These are phyloP conservation scores for Drosophila pruinosa DNA, from an alignment of 1,140 invertebrate species.

Conservation along the genomic window DNA sequence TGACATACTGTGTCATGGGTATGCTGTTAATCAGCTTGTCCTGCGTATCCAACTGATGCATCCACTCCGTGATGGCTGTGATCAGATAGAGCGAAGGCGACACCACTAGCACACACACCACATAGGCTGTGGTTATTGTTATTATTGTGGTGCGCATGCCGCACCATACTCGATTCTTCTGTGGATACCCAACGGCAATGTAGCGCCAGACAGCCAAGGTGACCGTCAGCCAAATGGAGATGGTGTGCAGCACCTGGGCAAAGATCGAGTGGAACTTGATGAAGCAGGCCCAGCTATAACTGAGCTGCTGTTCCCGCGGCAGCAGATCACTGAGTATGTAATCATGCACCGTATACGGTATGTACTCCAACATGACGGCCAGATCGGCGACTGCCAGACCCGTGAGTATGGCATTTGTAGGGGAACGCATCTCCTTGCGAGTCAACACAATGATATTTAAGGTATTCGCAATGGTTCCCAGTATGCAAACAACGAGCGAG, in stretches of 20 bases:
- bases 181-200: conserved; percentile 92
- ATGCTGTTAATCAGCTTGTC: conserved; percentile 80
- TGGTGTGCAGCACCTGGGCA: conserved; percentile 93
- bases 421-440: conserved; percentile 91
- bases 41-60: conserved; percentile 82
- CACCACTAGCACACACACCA: conserved; percentile 90
- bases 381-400: conserved; percentile 95
- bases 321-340: conserved; percentile 87
- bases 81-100: conserved; percentile 93
- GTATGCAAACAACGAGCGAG: conserved; percentile 89
- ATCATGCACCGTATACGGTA: conserved; percentile 93
- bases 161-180: conserved; percentile 90
- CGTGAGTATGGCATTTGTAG: conserved; percentile 93
- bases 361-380: conserved; percentile 96
- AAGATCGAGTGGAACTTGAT: conserved; percentile 93
- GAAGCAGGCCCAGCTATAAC: conserved; percentile 91
- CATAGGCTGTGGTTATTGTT: conserved; percentile 90
- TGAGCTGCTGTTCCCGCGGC: conserved; percentile 83
- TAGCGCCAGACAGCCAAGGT: conserved; percentile 96
- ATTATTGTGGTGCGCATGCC: conserved; percentile 87
- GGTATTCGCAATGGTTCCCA: conserved; percentile 95
- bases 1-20: conserved; percentile 63
- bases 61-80: conserved; percentile 84
- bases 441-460: conserved; percentile 97
- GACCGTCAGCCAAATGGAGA: conserved; percentile 95